Evolutionary conservation across 2,113 vertebrate genomes (phyloP), one percentile per base, ranked within the genome.

Genomic region (Hippocampus abdominalis): DNA sequence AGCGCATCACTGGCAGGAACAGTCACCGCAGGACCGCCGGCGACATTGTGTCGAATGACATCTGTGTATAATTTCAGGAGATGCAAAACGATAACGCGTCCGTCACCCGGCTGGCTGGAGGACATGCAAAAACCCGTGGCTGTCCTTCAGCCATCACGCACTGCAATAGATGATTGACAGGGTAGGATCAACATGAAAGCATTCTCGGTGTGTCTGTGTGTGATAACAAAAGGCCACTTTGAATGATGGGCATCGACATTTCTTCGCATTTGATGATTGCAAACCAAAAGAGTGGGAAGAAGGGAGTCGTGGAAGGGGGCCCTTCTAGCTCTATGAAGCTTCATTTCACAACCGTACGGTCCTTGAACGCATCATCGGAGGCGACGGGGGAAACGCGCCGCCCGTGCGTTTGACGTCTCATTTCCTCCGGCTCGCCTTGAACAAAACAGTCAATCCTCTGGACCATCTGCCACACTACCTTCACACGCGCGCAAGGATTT

Each of bases 361-460:
- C 32, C 32, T 2, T n/a, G n/a, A 42, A n/a, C 12, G 9, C 39
- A 2, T n/a, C 13, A 42, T 42, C 5, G n/a, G 36, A 44, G 36
- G 62, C 5, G 39, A 25, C 44, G 15, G 29, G 8, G 59, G 16
- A 61, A 18, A 16, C 18, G 27, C 32, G 9, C 59, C 1, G 27
- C 51, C n/a, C 54, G 12, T 15, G 21, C 1, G n/a, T 29, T 16
- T 18, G 12, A 8, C 8, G 57, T 32, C 57, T 59, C 4, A 21
- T 57, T 25, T 56, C 54, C 12, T 56, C 23, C 23, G 2, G 2
- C 27, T 29, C 15, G 8, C 15, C 16, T 6, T 32, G 3, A 57
- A 57, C 23, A 25, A 32, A 60, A 18, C 76, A 72, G 62, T 72
- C 74, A 70, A 56, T 71, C 74, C 68, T 40, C 10, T 1, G 20